A percentile compares a stretch with the other conserved stretches of the same genome.
These are phyloP conservation scores for Callinectes sapidus DNA, from an alignment of 2,888 invertebrate genomes.

Conservation along the genomic window DNA sequence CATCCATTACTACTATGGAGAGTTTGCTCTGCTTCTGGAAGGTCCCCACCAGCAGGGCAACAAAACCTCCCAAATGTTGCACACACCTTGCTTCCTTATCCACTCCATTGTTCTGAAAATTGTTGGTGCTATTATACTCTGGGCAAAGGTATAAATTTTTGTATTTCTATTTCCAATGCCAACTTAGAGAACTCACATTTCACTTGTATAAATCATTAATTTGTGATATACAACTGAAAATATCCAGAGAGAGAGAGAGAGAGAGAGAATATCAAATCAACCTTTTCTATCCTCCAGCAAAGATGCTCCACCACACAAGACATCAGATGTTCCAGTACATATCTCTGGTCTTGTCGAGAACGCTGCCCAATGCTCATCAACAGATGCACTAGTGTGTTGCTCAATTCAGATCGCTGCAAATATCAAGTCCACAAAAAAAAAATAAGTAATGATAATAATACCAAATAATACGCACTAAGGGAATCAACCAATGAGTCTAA, in stretches of 20 bases:
- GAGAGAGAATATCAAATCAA: neutral
- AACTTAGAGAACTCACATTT: neutral
- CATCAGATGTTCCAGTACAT: constrained; percentile 48
- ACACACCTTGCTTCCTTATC: neutral
- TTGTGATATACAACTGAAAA: neutral
- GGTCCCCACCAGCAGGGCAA: constrained; percentile 43
- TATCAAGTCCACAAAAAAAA: neutral
- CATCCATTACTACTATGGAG: constrained; percentile 36
- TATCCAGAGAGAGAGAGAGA: neutral
- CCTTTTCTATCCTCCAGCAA: constrained; percentile 48
- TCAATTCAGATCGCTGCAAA: constrained; percentile 11
- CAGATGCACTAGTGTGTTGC: constrained; percentile 38
- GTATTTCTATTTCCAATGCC: neutral
- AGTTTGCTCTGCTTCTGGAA: constrained; percentile 49
- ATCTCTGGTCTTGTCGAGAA: neutral
- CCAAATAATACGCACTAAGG: neutral
- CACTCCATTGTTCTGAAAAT: neutral
- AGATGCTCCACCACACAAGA: constrained; percentile 44
- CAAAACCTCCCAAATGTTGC: constrained; percentile 32
- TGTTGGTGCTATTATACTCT: neutral
- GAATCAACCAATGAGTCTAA: neutral
- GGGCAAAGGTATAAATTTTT: neutral
- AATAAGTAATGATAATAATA: neutral
- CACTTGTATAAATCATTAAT: neutral
- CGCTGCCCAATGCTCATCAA: constrained; percentile 43